phyloP scores from a whole-genome alignment of 2,797 vertebrate genomes.

The Chelon labrosus region DNA sequence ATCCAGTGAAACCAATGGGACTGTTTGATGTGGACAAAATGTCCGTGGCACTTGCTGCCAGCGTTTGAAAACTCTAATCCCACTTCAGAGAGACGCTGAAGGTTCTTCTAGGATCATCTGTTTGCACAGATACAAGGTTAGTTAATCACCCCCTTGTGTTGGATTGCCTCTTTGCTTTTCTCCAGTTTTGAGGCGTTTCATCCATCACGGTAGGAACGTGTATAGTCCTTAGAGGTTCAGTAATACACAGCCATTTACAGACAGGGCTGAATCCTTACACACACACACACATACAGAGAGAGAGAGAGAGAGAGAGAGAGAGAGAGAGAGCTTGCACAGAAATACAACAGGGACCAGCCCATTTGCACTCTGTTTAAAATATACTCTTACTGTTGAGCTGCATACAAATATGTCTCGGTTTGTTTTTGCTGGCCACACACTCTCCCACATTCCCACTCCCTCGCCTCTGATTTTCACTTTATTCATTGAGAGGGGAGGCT shows the following conservation, averaged over 20 bases:
- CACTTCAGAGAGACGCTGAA: constrained; percentile 65
- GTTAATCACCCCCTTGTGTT: constrained; percentile 64
- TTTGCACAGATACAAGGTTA: constrained; percentile 59
- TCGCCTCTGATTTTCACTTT: constrained; percentile 53
- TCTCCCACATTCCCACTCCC: constrained; percentile 37
- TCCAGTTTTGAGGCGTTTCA: constrained; percentile 67
- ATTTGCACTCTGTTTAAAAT: constrained; percentile 60
- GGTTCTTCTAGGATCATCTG: constrained; percentile 71
- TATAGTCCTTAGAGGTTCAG: constrained; percentile 44
- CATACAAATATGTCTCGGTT: constrained; percentile 75
- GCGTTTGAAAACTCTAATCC: constrained; percentile 65
- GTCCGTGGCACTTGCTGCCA: constrained; percentile 52
- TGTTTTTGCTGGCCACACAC: constrained; percentile 59
- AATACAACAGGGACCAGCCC: constrained; percentile 62
- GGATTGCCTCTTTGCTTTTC: constrained; percentile 42
- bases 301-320: constrained; percentile 18
- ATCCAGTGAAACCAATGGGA: constrained; percentile 42
- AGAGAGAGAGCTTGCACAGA: constrained; percentile 22
- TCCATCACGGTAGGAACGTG: constrained; percentile 66
- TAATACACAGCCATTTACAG: constrained; percentile 35
- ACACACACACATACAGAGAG: constrained; percentile 25
- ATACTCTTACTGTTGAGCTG: constrained; percentile 59
- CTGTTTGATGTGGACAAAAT: constrained; percentile 60
- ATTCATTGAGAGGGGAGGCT: constrained; percentile 41
- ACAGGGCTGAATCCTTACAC: constrained; percentile 10